phyloP scores from a whole-genome alignment of 2,797 vertebrate genomes.

The Helicolenus hilgendorfi region DNA sequence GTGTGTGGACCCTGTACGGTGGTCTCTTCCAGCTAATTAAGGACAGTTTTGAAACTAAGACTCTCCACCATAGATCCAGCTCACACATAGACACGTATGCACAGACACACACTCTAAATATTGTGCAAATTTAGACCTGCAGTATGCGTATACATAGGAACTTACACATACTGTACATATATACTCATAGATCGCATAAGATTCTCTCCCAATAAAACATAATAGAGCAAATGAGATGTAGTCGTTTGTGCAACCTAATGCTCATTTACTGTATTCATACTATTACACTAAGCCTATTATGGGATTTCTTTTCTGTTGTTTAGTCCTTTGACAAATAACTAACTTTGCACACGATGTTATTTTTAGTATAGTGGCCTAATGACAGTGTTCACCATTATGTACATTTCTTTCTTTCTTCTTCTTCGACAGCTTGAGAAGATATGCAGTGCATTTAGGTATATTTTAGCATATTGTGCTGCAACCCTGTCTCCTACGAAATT shows the following conservation, averaged over 20 bases:
- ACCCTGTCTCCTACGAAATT: too few relatives aligned
- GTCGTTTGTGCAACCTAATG: background rate
- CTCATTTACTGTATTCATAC: background rate
- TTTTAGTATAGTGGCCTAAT: background rate
- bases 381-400: background rate
- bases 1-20: background rate
- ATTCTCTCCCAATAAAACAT: background rate
- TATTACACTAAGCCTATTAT: background rate
- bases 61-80: conserved; percentile 4
- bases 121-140: background rate
- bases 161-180: background rate
- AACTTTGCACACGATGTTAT: background rate
- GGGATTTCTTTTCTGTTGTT: background rate
- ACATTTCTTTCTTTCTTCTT: background rate
- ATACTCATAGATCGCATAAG: background rate
- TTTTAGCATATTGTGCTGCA: background rate
- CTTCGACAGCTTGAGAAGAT: background rate
- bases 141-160: background rate
- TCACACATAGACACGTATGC: background rate
- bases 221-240: background rate
- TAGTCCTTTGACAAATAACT: background rate
- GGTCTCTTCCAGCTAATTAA: conserved; percentile 50
- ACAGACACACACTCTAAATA: background rate
- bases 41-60: conserved; percentile 39
- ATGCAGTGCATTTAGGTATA: background rate